phyloP scores from a whole-genome alignment of 1,140 invertebrate genomes.

The Caenorhabditis briggsae region DNA sequence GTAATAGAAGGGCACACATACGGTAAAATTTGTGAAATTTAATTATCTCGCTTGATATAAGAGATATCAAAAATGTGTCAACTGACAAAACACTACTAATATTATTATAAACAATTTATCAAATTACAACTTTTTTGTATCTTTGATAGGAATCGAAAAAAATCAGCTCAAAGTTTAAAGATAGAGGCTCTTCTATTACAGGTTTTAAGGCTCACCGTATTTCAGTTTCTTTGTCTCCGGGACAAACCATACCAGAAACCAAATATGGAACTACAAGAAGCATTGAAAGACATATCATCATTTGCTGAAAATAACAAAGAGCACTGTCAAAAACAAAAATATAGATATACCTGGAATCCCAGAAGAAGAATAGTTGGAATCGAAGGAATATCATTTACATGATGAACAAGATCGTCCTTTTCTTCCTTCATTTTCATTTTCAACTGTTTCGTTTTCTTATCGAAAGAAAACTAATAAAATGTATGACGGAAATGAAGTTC shows the following conservation, averaged over 20 bases:
- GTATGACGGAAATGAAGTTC: conserved; percentile 21
- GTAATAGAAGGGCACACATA: too few species aligned
- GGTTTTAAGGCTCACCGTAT: conserved; percentile 39
- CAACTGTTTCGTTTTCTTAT: conserved; percentile 12
- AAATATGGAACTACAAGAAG: conserved; percentile 66
- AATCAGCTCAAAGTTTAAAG: too few species aligned
- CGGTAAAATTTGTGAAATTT: background rate
- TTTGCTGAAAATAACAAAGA: conserved; percentile 62
- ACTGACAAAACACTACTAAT: too few species aligned
- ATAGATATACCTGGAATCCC: conserved; percentile 9
- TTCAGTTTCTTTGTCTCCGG: conserved; percentile 49
- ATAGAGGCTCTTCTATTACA: background rate
- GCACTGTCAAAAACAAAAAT: background rate
- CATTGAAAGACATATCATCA: conserved; percentile 66
- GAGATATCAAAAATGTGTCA: too few species aligned
- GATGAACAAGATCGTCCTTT: background rate
- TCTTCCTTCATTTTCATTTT: background rate
- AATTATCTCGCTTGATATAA: too few species aligned
- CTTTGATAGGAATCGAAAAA: too few species aligned
- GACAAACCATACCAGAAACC: conserved; percentile 61
- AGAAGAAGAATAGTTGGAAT: conserved; percentile 55
- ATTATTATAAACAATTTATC: too few species aligned
- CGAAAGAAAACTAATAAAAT: background rate
- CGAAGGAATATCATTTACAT: conserved; percentile 59
- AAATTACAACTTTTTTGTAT: too few species aligned